Evolutionary conservation across 2,888 invertebrate genomes (phyloP), one percentile per base, ranked within the genome.

Genomic region (Tridacna gigas): DNA sequence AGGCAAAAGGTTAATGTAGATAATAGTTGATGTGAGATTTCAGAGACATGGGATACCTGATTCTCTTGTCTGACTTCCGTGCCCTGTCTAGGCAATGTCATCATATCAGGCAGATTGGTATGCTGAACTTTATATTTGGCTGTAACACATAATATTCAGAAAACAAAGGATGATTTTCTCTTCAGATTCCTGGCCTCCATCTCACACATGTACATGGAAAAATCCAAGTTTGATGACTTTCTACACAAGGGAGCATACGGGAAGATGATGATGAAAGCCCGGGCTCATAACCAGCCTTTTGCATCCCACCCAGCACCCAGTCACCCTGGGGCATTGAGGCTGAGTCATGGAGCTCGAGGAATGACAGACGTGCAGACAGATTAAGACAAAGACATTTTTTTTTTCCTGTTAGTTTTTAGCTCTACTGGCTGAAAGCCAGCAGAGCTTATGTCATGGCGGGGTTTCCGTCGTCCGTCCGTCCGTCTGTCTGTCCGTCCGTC

Each of bases 121-220:
- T 37, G 37, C 7, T 37, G 37, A 4, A 37, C 37, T 7, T 37
- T 37, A 7, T 37, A 4, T 37, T 4, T 37, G 37, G 37, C 37
- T 37, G 37, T 4, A 37, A 37, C 3, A 37, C 7, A 37, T 7
- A 37, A 37, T 37, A 37, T 37, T 37, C 37, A 37, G 2, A 7
- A 37, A 37, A 37, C 37, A 37, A 37, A 4, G 37, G 37, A 37
- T 37, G 7, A 37, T 4, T n/a, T 20, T 63, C 13, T 56, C 63
- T 28, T 2, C 83, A 90, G 91, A 37, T 91, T 95, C 47, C 88
- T 95, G 73, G 90, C 93, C 74, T 93, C 93, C 77, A 92, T 95
- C 79, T 94, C 93, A 74, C 91, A 93, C 82, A 93, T 94, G 74
- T 94, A 94, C 89, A 93, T 94, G 89, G 93, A 94, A 20, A 89